Evolutionary conservation across 2,797 vertebrate species (phyloP).

Genomic region (Hozukius guyotensis): DNA sequence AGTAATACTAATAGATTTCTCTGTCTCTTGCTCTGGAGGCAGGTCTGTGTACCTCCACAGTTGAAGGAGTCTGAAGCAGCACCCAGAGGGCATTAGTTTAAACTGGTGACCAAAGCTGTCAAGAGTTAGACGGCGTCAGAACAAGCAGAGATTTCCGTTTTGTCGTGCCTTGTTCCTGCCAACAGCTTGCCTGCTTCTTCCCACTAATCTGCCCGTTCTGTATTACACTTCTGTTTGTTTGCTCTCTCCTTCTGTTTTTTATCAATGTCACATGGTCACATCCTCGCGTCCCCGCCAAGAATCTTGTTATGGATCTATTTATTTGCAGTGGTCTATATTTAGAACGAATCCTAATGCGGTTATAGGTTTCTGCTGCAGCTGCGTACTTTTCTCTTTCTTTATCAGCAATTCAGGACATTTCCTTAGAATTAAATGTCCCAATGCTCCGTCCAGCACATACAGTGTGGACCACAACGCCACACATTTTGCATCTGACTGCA

Average conservation of each 20-base stretch:
- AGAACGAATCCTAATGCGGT: conserved; percentile 16
- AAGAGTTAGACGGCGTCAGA: not conserved
- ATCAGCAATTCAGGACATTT: not conserved
- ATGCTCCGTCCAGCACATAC: not conserved
- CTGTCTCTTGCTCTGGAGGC: not conserved
- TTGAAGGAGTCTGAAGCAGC: conserved; percentile 4
- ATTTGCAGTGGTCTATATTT: conserved; percentile 35
- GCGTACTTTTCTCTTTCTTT: not conserved
- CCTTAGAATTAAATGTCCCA: not conserved
- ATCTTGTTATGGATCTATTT: conserved; percentile 25
- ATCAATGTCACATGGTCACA: conserved; percentile 42
- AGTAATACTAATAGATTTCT: not conserved
- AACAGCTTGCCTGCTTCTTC: conserved; percentile 48
- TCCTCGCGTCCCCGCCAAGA: conserved; percentile 12
- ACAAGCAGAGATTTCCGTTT: conserved; percentile 5
- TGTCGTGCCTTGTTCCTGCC: conserved; percentile 25
- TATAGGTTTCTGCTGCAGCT: conserved; percentile 14
- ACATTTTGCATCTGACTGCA: not conserved
- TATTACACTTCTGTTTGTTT: conserved; percentile 50
- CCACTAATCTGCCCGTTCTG: conserved; percentile 50
- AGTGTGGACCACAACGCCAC: not conserved
- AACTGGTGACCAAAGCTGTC: conserved; percentile 12
- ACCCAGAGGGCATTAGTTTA: conserved; percentile 6
- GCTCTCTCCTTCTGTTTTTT: conserved; percentile 42
- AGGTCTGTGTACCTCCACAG: not conserved